A percentile compares a stretch with the other conserved stretches of the same genome.
Evolutionary conservation across 2,797 vertebrate genomes (phyloP).

Genomic region (Typhlichthys subterraneus): DNA sequence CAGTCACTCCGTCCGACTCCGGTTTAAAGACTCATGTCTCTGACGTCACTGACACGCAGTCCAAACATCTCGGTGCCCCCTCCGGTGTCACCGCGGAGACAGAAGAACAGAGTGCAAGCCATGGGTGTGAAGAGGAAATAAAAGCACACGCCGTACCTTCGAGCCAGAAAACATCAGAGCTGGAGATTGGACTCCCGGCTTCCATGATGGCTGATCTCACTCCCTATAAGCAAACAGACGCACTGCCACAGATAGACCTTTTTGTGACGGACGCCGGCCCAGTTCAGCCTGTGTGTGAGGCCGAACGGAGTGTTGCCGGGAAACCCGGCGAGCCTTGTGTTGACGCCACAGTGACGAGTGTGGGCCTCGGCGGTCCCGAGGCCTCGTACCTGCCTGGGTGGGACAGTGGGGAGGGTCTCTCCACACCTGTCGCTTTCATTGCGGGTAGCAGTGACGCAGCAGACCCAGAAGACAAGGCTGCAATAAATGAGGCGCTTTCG

Average conservation of each 20-base stretch:
- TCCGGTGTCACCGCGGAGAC: neutral
- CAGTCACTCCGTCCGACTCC: neutral
- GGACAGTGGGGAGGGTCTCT: neutral
- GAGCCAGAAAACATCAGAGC: constrained; percentile 14
- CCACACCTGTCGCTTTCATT: neutral
- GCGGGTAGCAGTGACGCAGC: neutral
- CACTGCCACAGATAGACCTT: constrained; percentile 6
- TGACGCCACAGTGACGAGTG: neutral
- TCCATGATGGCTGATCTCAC: constrained; percentile 7
- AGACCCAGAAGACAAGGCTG: constrained; percentile 4
- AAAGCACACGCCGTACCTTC: neutral
- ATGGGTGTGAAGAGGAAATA: neutral
- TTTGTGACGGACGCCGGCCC: neutral
- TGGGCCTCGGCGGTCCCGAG: neutral
- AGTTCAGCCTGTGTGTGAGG: neutral
- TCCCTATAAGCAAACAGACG: neutral
- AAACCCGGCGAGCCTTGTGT: neutral
- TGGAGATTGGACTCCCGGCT: neutral
- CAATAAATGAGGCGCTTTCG: neutral
- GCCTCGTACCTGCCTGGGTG: neutral
- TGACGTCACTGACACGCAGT: too few species aligned
- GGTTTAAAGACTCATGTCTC: too few species aligned
- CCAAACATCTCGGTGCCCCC: neutral
- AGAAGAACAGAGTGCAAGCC: constrained; percentile 9
- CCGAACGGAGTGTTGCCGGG: neutral